Evolutionary conservation across 2,113 vertebrate species (phyloP), one percentile per base, ranked within the genome.

Genomic region (Phycodurus eques): DNA sequence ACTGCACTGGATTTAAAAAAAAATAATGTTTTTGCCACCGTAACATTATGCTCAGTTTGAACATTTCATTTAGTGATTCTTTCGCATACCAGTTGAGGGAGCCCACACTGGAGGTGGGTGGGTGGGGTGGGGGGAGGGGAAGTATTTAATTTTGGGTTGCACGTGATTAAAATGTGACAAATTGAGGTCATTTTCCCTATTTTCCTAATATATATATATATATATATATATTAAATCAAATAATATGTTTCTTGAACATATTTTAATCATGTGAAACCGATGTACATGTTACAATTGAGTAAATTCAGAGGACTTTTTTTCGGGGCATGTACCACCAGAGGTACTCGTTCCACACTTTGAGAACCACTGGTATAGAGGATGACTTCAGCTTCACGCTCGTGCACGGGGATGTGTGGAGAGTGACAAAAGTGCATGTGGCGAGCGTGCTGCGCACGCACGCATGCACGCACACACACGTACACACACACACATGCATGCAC

Each of bases 361-460:
- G 35, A 17, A n/a, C 6, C 17, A 11, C 20, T 12, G 19, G 35
- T 5, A 19, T 19, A 39, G 8, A 33, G 2, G 68, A 47, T 80
- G 70, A 81, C 76, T 72, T 83, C 80, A 79, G 49, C 19, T 12
- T 43, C 7, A 43, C 47, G 53, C 65, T 11, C 20, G 2, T 4
- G 27, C 7, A 51, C 15, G 20, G 27, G 7, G 56, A 39, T 13
- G 27, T n/a, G 44, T 75, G 33, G 33, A 42, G 17, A 64, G 53
- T 59, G 63, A 64, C 62, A 33, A 31, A 66, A 51, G 68, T 61
- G 57, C 63, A 35, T 67, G 22, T 47, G 49, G 35, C 22, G 2
- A 27, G 60, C 53, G 56, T 60, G 33, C 19, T 15, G 11, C 42
- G 10, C 47, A n/a, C 13, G 22, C 56, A 68, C 39, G n/a, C 57